A percentile compares a stretch with the other conserved stretches of the same genome.
These are phyloP conservation scores for Corbicula japonica DNA, from an alignment of 2,888 invertebrate genomes.

Conservation along the genomic window DNA sequence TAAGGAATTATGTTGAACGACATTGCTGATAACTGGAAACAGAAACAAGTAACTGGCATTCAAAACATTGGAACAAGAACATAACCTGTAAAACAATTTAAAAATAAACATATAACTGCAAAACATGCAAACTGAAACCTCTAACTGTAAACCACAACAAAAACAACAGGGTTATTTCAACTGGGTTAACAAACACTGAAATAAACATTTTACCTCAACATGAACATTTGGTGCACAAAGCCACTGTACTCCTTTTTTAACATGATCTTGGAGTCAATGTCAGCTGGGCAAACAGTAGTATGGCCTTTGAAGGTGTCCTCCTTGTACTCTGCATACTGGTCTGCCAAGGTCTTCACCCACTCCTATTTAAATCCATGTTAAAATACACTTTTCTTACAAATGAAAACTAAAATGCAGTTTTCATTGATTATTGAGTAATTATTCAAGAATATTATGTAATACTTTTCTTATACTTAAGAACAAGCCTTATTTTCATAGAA, in stretches of 20 bases:
- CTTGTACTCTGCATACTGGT: conserved; percentile 10
- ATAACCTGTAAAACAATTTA: no score
- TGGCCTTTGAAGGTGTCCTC: conserved; percentile 24
- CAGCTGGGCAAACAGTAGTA: not conserved
- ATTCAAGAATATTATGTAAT: not conserved
- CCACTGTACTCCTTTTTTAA: conserved; percentile 3
- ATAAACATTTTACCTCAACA: conserved; percentile 35
- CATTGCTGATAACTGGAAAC: no score
- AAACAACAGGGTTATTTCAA: no score
- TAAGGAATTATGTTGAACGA: no score
- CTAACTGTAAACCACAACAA: no score
- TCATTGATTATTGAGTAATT: not conserved
- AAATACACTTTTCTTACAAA: no score
- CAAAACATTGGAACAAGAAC: no score
- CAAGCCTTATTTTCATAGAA: not conserved
- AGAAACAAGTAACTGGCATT: no score
- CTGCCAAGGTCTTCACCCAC: conserved; percentile 3
- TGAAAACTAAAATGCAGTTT: not conserved
- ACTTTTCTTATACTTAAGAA: not conserved
- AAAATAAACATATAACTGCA: no score
- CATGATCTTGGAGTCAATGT: not conserved
- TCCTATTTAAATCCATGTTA: conserved; percentile 1
- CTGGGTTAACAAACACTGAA: no score
- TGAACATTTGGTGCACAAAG: conserved; percentile 23
- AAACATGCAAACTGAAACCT: no score